Evolutionary conservation across 2,888 invertebrate genomes (phyloP).

Genomic region (Sesamia inferens): DNA sequence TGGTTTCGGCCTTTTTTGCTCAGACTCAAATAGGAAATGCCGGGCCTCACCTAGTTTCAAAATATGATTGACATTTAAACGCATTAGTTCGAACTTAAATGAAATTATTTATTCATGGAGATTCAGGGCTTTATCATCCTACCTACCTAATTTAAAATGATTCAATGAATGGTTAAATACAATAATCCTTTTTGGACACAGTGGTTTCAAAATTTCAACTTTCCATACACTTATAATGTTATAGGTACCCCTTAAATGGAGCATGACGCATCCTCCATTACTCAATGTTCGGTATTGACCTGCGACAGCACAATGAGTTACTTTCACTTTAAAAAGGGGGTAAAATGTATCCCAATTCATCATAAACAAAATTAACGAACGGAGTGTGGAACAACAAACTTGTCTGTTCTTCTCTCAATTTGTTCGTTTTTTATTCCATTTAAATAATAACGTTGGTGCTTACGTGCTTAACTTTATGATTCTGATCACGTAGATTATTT

Average conservation of each 20-base stretch:
- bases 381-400: background rate
- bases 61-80: too few relatives aligned
- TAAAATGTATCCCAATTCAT: conserved; percentile 15
- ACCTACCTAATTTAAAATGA: conserved; percentile 8
- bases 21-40: too few relatives aligned
- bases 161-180: conserved; percentile 18
- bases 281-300: conserved; percentile 53
- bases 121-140: background rate
- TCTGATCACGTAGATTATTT: conserved; percentile 63
- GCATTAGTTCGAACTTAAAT: too few relatives aligned
- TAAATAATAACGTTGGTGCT: conserved; percentile 44
- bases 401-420: conserved; percentile 15
- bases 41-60: too few relatives aligned
- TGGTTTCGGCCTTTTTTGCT: too few relatives aligned
- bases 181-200: conserved; percentile 26
- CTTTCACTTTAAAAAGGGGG: conserved; percentile 50
- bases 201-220: conserved; percentile 48
- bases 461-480: conserved; percentile 55
- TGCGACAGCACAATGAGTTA: conserved; percentile 28
- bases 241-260: conserved; percentile 37
- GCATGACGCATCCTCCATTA: conserved; percentile 48
- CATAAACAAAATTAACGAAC: background rate
- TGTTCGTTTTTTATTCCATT: conserved; percentile 36
- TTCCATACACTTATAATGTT: conserved; percentile 28
- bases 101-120: background rate